phyloP scores from a whole-genome alignment of 2,888 invertebrate genomes.

The Amaurobius ferox region DNA sequence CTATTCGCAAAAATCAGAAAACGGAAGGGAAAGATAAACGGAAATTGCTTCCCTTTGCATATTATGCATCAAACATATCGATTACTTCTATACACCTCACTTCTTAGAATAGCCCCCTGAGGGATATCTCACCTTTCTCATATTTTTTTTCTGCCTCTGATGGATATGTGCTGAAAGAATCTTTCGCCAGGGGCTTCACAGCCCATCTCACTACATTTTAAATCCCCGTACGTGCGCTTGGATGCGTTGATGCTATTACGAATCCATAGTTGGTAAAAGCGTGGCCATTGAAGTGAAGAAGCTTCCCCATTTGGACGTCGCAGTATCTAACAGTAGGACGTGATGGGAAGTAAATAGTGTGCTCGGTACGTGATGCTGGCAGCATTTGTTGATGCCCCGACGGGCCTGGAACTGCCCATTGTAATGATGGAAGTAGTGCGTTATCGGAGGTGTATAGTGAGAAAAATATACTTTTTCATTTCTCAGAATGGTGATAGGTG shows the following conservation, averaged over 20 bases:
- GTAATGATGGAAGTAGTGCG: no score
- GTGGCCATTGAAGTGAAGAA: conserved; percentile 5
- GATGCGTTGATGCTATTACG: not conserved
- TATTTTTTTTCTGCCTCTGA: not conserved
- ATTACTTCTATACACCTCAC: not conserved
- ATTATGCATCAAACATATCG: not conserved
- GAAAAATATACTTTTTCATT: no score
- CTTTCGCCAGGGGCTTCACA: not conserved
- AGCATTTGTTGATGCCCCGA: not conserved
- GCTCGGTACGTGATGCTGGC: not conserved
- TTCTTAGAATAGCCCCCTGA: not conserved
- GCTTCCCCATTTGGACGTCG: not conserved
- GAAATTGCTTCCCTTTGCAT: not conserved
- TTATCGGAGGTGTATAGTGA: no score
- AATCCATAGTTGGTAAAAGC: not conserved
- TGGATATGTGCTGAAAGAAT: not conserved
- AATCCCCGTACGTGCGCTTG: not conserved
- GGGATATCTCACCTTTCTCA: not conserved
- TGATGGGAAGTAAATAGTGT: not conserved
- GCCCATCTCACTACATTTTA: not conserved
- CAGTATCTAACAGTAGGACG: not conserved
- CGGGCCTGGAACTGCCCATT: not conserved
- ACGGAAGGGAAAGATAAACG: no score
- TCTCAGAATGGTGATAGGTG: no score
- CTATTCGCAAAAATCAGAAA: no score